phyloP scores from a whole-genome alignment of 2,797 vertebrate genomes.

The Buphagus erythrorhynchus region DNA sequence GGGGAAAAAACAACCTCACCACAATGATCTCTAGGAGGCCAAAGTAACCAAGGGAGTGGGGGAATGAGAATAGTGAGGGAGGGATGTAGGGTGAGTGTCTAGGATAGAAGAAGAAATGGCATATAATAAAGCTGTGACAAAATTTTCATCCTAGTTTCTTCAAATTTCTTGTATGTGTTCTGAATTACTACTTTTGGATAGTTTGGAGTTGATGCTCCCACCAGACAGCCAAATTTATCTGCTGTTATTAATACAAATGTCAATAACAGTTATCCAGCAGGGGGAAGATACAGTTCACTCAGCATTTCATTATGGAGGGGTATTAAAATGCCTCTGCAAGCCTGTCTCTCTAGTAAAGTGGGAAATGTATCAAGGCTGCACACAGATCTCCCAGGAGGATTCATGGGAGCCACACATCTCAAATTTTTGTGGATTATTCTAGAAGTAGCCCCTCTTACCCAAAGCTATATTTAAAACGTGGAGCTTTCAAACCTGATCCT shows the following conservation, averaged over 20 bases:
- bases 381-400: background rate
- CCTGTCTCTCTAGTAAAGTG: background rate
- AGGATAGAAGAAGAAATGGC: background rate
- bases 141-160: background rate
- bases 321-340: background rate
- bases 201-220: background rate
- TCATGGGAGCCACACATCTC: background rate
- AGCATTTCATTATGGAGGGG: background rate
- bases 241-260: background rate
- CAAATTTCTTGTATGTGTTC: background rate
- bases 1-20: background rate
- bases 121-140: background rate
- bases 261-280: background rate
- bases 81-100: rapidly evolving
- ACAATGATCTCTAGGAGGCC: background rate
- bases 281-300: background rate
- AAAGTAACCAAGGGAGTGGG: background rate
- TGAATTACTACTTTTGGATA: background rate
- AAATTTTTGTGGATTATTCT: background rate
- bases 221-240: background rate
- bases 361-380: background rate
- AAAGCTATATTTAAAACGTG: background rate
- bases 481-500: background rate
- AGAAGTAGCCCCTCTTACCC: background rate
- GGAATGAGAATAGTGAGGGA: background rate